Evolutionary conservation across 2,888 invertebrate species (phyloP).

Genomic region (Lasioglossum villosulum): DNA sequence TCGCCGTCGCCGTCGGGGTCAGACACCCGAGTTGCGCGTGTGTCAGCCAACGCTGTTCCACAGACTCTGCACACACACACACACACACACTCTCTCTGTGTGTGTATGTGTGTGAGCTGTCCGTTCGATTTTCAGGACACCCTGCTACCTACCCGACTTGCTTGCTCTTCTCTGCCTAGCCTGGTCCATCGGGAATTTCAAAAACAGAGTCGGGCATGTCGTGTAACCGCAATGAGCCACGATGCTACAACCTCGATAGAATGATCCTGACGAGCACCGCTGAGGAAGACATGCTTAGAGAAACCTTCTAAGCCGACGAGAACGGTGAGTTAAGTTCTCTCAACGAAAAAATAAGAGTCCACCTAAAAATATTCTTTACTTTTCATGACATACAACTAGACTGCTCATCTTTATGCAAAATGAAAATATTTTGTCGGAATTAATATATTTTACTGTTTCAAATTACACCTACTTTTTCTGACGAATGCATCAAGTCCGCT

Average conservation of each 20-base stretch:
- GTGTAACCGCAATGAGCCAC: constrained; percentile 24
- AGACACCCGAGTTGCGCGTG: constrained; percentile 38
- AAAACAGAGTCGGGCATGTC: constrained; percentile 47
- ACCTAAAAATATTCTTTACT: too few relatives aligned
- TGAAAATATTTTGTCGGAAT: too few relatives aligned
- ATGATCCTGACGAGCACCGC: neutral
- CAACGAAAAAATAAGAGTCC: too few relatives aligned
- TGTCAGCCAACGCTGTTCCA: constrained; percentile 46
- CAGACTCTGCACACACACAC: too few relatives aligned
- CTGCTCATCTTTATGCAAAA: too few relatives aligned
- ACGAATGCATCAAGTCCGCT: too few relatives aligned
- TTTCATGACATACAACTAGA: too few relatives aligned
- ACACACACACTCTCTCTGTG: neutral
- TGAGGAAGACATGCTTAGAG: constrained; percentile 12
- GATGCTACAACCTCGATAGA: neutral
- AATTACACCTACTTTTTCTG: too few relatives aligned
- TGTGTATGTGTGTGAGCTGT: constrained; percentile 6
- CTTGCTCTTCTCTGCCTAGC: neutral
- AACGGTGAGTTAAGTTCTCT: neutral
- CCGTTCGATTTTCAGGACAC: constrained; percentile 49
- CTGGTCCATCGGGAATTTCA: constrained; percentile 55
- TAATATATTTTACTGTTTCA: too few relatives aligned
- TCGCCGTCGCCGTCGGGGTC: constrained; percentile 38
- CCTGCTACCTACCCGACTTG: constrained; percentile 5
- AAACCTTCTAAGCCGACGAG: neutral